A percentile compares a stretch with the other conserved stretches of the same genome.
Evolutionary conservation across 2,113 vertebrate species (phyloP).

Genomic region (Sardina pilchardus): DNA sequence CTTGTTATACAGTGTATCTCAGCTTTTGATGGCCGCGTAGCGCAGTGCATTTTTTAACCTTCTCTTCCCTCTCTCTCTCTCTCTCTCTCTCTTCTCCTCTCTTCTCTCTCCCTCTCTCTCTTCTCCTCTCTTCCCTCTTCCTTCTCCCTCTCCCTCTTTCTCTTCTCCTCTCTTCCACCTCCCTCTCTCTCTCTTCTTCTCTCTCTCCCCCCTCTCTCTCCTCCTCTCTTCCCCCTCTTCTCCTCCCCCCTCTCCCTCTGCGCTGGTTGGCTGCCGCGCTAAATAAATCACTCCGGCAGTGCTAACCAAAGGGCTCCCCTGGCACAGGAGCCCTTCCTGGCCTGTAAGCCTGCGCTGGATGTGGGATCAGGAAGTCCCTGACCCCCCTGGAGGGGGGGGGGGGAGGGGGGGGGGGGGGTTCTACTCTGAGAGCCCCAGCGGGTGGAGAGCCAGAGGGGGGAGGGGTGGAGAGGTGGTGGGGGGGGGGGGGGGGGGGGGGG

Average conservation of each 20-base stretch:
- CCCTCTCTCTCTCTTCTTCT: not conserved
- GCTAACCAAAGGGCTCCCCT: not conserved
- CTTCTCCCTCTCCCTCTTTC: not conserved
- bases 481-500: not conserved
- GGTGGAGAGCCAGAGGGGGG: not conserved
- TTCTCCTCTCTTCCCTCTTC: no score
- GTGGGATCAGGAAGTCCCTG: not conserved
- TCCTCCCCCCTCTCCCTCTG: not conserved
- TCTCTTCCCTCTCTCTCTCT: not conserved
- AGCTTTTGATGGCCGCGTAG: not conserved
- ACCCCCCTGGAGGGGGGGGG: not conserved
- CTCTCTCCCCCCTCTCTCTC: no score
- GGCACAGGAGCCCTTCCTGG: not conserved
- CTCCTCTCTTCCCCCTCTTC: no score
- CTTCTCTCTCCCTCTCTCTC: no score
- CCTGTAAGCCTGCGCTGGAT: not conserved
- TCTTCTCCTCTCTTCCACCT: not conserved
- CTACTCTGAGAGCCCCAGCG: not conserved
- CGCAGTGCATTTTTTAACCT: not conserved
- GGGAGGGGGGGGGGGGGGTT: not conserved
- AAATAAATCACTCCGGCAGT: slow-evolving; percentile 39
- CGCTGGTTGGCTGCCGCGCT: not conserved
- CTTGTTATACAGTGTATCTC: not conserved
- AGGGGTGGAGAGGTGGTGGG: no score
- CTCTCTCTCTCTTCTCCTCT: no score